A percentile compares a stretch with the other conserved stretches of the same genome.
phyloP scores from a whole-genome alignment of 2,888 invertebrate genomes.

The Drosophila dives region DNA sequence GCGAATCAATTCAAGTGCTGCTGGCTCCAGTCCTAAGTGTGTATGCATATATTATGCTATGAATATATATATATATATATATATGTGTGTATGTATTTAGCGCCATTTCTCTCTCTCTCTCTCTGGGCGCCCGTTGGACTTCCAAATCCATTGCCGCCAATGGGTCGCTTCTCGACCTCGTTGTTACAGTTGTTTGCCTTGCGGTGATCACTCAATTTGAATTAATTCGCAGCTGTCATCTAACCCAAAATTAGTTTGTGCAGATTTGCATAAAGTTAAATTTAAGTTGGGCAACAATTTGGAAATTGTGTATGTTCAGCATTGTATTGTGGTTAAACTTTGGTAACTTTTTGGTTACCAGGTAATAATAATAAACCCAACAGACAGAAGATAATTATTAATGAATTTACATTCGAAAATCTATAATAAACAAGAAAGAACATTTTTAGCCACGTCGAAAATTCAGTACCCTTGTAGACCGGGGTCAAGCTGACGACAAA shows the following conservation, averaged over 20 bases:
- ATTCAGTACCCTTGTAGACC: background rate
- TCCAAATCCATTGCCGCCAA: slow-evolving; percentile 16
- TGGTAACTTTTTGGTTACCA: slow-evolving; percentile 10
- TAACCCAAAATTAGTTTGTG: slow-evolving; percentile 71
- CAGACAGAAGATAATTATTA: background rate
- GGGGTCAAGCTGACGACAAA: background rate
- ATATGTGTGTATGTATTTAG: slow-evolving; percentile 38
- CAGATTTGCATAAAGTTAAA: slow-evolving; percentile 71
- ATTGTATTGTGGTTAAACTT: slow-evolving; percentile 12
- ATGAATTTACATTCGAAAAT: background rate
- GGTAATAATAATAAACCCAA: slow-evolving; percentile 4
- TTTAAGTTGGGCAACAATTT: slow-evolving; percentile 42
- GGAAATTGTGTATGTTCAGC: background rate
- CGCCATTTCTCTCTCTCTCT: slow-evolving; percentile 32
- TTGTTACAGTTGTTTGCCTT: slow-evolving; percentile 59
- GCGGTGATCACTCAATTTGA: slow-evolving; percentile 78
- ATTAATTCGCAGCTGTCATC: slow-evolving; percentile 78
- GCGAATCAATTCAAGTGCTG: slow-evolving; percentile 43
- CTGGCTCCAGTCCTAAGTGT: slow-evolving; percentile 31
- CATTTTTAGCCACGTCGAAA: background rate
- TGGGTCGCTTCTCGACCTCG: slow-evolving; percentile 21
- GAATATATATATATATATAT: slow-evolving; percentile 18
- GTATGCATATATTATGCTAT: slow-evolving; percentile 69
- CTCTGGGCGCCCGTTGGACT: slow-evolving; percentile 7
- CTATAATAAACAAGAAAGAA: background rate